Evolutionary conservation across 2,888 invertebrate species (phyloP), one percentile per base, ranked within the genome.

Genomic region (Halictus ligatus): DNA sequence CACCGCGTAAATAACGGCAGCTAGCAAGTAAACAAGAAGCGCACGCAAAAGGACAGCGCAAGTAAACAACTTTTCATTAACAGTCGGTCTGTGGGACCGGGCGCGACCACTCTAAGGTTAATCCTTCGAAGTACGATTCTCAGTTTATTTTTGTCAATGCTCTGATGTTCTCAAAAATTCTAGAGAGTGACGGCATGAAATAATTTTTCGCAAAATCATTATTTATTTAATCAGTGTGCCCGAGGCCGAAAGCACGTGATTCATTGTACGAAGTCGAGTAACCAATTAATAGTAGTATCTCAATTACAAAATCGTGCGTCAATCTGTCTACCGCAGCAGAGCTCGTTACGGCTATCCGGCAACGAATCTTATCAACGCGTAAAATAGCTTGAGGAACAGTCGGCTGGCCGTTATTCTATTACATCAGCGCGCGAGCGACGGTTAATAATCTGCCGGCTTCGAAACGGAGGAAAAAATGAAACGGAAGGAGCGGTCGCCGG

Each of bases 231-330:
- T 21, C 8, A 54, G 8, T 2, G 21, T 21, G 10, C 10, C n/a
- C 21, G 54, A 54, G 10, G 21, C 0, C 10, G 10, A n/a, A n/a
- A 54, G 0, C 2, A 8, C 50, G 8, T 7, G 8, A 54, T 54
- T 35, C 5, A 35, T 35, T 35, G 35, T 35, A 35, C 35, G 35
- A 35, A 35, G 35, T 35, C 35, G 35, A 35, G 60, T 21, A 50
- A 72, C 40, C 58, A 60, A n/a, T 78, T 60, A 25, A 7, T 35
- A 25, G 12, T 35, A 48, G 46, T 48, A 54, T 81, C 81, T 48
- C 48, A 71, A 60, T 81, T 78, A 81, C 18, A 71, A 48, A 81
- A 13, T 43, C 50, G 35, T 40, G 46, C 60, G 71, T 72, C 72
- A 21, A 54, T 48, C 60, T 46, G 54, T 81, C 35, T 43, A 18